These are phyloP conservation scores for Sitobion miscanthi DNA, from an alignment of 1,140 invertebrate species.

Conservation along the genomic window DNA sequence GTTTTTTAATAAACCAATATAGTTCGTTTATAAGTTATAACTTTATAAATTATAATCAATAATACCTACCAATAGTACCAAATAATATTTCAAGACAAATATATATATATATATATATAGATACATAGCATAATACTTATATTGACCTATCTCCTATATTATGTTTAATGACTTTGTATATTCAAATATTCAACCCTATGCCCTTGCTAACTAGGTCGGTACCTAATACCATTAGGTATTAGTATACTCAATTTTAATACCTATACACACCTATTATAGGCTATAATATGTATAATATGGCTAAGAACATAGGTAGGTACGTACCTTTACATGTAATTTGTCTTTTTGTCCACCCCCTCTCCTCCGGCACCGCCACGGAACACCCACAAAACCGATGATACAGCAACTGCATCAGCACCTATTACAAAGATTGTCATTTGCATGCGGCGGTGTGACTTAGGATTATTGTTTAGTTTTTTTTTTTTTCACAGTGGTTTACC, in stretches of 20 bases:
- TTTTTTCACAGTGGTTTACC: constrained; percentile 30
- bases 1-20: no score
- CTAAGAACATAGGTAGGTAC: background rate
- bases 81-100: no score
- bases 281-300: no score
- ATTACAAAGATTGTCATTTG: background rate
- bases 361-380: no score
- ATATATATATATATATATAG: no score
- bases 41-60: no score
- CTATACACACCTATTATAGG: background rate
- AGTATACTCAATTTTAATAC: background rate
- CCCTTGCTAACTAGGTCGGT: background rate
- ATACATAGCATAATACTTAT: no score
- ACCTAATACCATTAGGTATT: background rate
- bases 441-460: background rate
- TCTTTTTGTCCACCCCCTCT: background rate
- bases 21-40: no score
- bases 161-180: no score
- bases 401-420: background rate
- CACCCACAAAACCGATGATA: background rate
- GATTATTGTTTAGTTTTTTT: background rate
- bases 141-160: no score
- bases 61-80: no score
- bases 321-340: background rate
- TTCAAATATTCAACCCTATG: background rate